Base-by-base conservation (phyloP, 2,113 vertebrate species). In the Ptychochromis oligacanthus region DNA sequence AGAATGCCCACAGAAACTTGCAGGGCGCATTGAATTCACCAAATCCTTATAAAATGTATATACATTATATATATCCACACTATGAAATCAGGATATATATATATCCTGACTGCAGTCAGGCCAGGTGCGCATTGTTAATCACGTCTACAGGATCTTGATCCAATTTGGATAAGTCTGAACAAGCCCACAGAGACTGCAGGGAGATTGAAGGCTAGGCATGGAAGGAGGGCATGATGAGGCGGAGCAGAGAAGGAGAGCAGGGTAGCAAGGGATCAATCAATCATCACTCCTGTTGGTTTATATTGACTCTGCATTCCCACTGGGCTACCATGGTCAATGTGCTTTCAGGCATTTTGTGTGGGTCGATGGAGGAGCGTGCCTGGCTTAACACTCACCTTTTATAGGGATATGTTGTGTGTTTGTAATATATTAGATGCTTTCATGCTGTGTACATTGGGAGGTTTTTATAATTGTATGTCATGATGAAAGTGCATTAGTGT, bases 351-450 rank as follows among this genome's bases (percentile, higher is more conserved):
- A 92, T 93, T 93, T 93, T 89, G 90, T 5, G 64, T 87, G 80
- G 93, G 89, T 95, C 94, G 91, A 95, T 95, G 89, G 49, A 77
- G 89, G 85, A 93, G 89, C 87, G 92, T 95, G 94, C 92, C 90
- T 88, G 91, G 87, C 89, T 90, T 91, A 94, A 89, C 88, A 83
- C 87, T 90, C 82, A 90, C 80, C 89, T 86, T 88, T 92, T 90
- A 92, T 80, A 87, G 57, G 15, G 62, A 80, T 87, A 55, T 56
- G 64, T 86, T 87, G 54, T 87, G 82, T 28, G 56, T 81, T 86
- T 77, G 36, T 72, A 84, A 80, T 83, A 77, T 54, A 84, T 88
- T 79, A 75, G 81, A 80, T 62, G 67, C 55, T 84, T 82, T 86
- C 77, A 79, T 83, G 24, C 13, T 2, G 36, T 26, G 36, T 14